Percentiles rank a stretch among this genome's conserved stretches.
Conservation (phyloP, 64 coral and sea anemone species). For the Anthopleura sola region DNA sequence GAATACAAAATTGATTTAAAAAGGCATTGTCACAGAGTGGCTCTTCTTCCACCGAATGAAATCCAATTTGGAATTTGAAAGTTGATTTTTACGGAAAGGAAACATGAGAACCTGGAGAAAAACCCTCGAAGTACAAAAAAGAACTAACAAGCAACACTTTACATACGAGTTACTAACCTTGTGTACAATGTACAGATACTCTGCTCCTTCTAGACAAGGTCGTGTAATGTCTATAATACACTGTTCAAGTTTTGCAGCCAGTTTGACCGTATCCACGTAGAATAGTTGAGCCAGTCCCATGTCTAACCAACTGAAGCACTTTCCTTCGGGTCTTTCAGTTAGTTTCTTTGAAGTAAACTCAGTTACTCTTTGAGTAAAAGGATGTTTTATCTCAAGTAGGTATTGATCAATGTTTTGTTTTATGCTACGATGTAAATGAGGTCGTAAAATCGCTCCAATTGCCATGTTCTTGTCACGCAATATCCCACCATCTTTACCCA, state of each 20-base stretch:
- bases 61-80: too few relatives aligned
- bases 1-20: too few relatives aligned
- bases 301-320: conserved; percentile 82
- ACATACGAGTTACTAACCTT: neutral
- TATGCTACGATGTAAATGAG: conserved; percentile 70
- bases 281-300: conserved; percentile 60
- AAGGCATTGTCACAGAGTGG: too few relatives aligned
- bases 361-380: conserved; percentile 57
- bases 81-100: too few relatives aligned
- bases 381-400: conserved; percentile 36
- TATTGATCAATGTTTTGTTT: conserved; percentile 56
- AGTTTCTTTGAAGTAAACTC: conserved; percentile 46
- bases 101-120: too few relatives aligned
- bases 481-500: conserved; percentile 79
- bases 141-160: too few relatives aligned
- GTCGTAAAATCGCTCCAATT: conserved; percentile 37
- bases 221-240: conserved; percentile 42
- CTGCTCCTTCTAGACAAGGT: conserved; percentile 22
- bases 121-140: too few relatives aligned
- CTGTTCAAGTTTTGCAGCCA: conserved; percentile 49
- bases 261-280: conserved; percentile 63
- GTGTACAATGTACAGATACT: conserved; percentile 53
- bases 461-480: conserved; percentile 24
- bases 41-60: too few relatives aligned
- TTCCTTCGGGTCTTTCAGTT: conserved; percentile 63